Evolutionary conservation across 2,888 invertebrate species (phyloP).

Genomic region (Cerastoderma edule): DNA sequence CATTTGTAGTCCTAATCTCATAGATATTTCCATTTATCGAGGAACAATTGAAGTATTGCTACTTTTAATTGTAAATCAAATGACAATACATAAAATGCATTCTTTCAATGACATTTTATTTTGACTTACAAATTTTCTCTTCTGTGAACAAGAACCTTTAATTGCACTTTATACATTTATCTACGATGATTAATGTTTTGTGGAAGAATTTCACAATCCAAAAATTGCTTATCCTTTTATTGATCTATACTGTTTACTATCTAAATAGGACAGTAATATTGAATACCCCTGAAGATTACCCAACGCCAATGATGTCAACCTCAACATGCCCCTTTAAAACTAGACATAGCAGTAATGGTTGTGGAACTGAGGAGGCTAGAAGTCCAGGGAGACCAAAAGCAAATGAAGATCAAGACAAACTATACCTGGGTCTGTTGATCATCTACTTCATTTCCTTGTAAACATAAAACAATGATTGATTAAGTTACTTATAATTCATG

Average conservation of each 20-base stretch:
- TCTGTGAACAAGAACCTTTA: no score
- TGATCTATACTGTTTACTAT: not conserved
- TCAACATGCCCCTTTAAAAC: constrained; percentile 1
- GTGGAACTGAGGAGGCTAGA: not conserved
- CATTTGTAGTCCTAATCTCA: no score
- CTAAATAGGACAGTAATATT: not conserved
- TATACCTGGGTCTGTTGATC: constrained; percentile 4
- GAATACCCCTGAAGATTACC: not conserved
- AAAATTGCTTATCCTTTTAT: not conserved
- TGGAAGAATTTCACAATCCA: no score
- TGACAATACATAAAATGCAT: no score
- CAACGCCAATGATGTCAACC: constrained; percentile 21
- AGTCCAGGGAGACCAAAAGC: not conserved
- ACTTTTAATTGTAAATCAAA: no score
- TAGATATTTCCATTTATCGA: no score
- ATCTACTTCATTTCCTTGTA: not conserved
- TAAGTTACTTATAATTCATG: not conserved
- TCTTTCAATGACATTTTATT: no score
- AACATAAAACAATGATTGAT: not conserved
- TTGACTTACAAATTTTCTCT: no score
- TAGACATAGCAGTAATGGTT: constrained; percentile 25
- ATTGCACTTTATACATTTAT: no score
- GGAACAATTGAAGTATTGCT: no score
- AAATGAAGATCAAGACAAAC: constrained; percentile 11
- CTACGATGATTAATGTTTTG: no score